Base-by-base conservation (phyloP, 2,888 invertebrate genomes). In the Sphaeridia pumilis region DNA sequence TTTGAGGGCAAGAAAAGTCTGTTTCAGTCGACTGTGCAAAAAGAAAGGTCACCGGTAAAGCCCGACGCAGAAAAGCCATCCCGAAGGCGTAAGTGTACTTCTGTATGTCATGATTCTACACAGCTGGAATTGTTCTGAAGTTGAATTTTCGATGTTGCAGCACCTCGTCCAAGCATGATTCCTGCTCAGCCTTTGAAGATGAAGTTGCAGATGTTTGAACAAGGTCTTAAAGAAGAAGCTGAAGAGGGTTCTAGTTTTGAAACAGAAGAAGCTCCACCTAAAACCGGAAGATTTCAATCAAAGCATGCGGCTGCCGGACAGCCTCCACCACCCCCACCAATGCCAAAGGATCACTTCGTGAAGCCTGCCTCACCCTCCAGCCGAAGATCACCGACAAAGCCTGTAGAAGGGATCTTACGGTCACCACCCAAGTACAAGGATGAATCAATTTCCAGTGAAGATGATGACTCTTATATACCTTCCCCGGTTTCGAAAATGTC, bases 1-100 rank as follows among this genome's bases (percentile, higher is more conserved):
- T 92, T 92, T 71, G 89, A 92, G 68, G 82, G 17, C 12, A 38
- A 38, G 20, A 38, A 38, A 20, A 38, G 20, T 38, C 17, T 38
- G 4, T 38, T 38, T 17, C 38, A 38, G 20, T 7, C 38, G 17
- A 5, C 38, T 12, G 10, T 20, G 4, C 12, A 14, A 17, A 7
- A 81, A 67, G 61, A 59, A n/a, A 76, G 77, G 64, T 81, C 83
- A 24, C 67, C 70, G 34, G 46, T 26, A 14, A 44, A 44, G n/a
- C 20, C 7, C 3, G 27, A 38, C 17, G 35, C 27, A 12, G 14
- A 25, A 14, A 51, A 51, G 34, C n/a, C 34, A 20, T 4, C 45
- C 4, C 28, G 45, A 21, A 17, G 51, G 27, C 25, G 51, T 51
- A n/a, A 3, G 41, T n/a, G n/a, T n/a, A n/a, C n/a, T n/a, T n/a